phyloP scores from a whole-genome alignment of 2,888 invertebrate genomes.

The Sipha maydis region DNA sequence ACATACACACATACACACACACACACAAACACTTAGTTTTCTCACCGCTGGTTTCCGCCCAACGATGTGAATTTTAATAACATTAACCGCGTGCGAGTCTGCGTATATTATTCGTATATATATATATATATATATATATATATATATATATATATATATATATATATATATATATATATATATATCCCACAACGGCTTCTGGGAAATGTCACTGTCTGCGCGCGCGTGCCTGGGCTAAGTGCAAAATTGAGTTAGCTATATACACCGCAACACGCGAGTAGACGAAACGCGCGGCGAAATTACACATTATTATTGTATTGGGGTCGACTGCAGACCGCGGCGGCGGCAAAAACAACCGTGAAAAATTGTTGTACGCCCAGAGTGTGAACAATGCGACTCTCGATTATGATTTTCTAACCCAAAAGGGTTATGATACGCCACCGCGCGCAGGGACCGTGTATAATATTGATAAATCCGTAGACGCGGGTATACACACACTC shows the following conservation, averaged over 20 bases:
- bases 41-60: slow-evolving; percentile 19
- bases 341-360: slow-evolving; percentile 49
- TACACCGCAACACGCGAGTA: not conserved
- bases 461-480: slow-evolving; percentile 36
- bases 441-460: slow-evolving; percentile 1
- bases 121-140: too few relatives aligned
- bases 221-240: slow-evolving; percentile 53
- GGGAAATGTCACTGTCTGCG: slow-evolving; percentile 50
- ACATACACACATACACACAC: not conserved
- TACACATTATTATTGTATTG: slow-evolving; percentile 5
- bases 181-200: slow-evolving; percentile 40
- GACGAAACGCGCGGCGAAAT: slow-evolving; percentile 24
- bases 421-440: slow-evolving; percentile 25
- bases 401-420: not conserved
- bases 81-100: slow-evolving; percentile 49
- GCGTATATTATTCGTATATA: slow-evolving; percentile 8
- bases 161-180: not conserved
- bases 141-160: too few relatives aligned
- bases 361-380: slow-evolving; percentile 44
- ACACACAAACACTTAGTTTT: too few relatives aligned
- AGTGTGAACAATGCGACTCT: not conserved
- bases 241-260: slow-evolving; percentile 60
- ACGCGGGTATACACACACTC: not conserved
- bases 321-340: slow-evolving; percentile 33
- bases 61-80: slow-evolving; percentile 42